Evolutionary conservation across 2,797 vertebrate genomes (phyloP).

Genomic region (Phataginus tricuspis): DNA sequence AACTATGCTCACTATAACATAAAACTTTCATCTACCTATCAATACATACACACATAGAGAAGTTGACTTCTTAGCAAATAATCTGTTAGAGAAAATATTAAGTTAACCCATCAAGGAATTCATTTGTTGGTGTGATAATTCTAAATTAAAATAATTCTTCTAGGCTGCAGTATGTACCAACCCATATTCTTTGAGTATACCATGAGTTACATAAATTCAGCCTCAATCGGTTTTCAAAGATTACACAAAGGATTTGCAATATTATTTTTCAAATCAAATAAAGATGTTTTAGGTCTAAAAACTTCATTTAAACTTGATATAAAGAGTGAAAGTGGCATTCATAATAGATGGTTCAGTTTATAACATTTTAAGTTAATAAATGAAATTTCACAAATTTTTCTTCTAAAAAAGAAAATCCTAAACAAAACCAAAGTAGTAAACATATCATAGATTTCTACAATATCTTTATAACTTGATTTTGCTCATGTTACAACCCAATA

Average conservation of each 20-base stretch:
- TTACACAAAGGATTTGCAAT: neutral
- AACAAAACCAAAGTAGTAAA: conserved; percentile 63
- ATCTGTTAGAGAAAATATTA: neutral
- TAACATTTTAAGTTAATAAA: conserved; percentile 60
- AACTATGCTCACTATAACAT: neutral
- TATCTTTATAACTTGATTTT: conserved; percentile 68
- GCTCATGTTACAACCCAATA: conserved; percentile 65
- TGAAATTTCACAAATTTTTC: conserved; percentile 75
- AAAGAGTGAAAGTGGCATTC: neutral
- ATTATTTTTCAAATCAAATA: neutral
- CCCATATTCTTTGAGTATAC: neutral
- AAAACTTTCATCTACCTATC: neutral
- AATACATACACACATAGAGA: neutral
- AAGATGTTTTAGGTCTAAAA: neutral
- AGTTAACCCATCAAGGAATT: neutral
- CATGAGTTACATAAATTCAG: neutral
- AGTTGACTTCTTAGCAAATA: neutral
- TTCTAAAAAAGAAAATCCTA: conserved; percentile 59
- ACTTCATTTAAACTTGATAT: neutral
- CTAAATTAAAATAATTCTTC: neutral
- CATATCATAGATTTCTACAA: conserved; percentile 34
- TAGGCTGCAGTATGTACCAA: neutral
- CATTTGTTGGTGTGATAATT: neutral
- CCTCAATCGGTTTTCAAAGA: neutral
- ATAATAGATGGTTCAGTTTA: conserved; percentile 12